Conservation (phyloP, 2,888 invertebrate genomes). For the Drepanosiphum platanoidis region DNA sequence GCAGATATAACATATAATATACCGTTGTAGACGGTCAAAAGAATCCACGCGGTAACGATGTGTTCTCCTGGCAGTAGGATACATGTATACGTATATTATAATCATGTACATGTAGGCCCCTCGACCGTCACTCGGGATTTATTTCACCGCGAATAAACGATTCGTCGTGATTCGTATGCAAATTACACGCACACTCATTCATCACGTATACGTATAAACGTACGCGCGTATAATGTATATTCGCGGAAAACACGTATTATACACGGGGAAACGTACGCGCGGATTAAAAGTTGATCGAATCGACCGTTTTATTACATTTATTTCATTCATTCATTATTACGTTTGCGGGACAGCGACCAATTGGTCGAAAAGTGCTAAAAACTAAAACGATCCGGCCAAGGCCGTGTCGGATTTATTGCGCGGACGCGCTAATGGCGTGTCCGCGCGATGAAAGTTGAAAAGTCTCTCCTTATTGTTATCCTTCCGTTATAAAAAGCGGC, state of each 20-base stretch:
- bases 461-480: slow-evolving; percentile 19
- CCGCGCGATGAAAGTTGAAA: slow-evolving; percentile 9
- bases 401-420: background rate
- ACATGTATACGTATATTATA: too few relatives aligned
- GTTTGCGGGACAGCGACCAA: too few relatives aligned
- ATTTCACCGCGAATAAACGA: background rate
- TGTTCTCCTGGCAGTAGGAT: too few relatives aligned
- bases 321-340: background rate
- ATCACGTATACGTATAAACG: background rate
- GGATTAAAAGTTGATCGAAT: too few relatives aligned
- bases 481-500: slow-evolving; percentile 28
- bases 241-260: background rate
- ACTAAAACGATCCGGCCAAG: background rate
- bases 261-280: background rate
- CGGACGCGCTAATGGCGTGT: background rate
- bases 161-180: background rate
- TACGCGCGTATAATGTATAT: background rate
- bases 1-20: too few relatives aligned
- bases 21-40: too few relatives aligned
- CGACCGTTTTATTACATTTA: too few relatives aligned
- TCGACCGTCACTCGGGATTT: background rate
- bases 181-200: background rate
- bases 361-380: too few relatives aligned
- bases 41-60: too few relatives aligned
- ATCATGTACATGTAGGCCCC: too few relatives aligned